Evolutionary conservation across 1,140 invertebrate species (phyloP).

Genomic region (Drosophila sp.): DNA sequence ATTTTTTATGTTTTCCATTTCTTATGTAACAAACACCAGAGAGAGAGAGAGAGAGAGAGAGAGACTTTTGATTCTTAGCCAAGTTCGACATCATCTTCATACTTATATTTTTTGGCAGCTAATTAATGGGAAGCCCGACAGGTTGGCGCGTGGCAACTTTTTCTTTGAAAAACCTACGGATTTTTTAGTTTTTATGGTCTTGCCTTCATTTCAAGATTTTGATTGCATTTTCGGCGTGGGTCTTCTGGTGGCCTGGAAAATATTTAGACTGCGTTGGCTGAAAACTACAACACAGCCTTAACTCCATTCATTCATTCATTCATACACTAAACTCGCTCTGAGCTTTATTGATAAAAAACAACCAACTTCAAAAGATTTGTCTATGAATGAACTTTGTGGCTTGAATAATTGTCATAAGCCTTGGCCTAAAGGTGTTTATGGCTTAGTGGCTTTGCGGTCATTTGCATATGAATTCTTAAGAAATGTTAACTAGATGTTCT

Average conservation of each 20-base stretch:
- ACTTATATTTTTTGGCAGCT: constrained; percentile 36
- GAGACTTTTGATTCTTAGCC: constrained; percentile 35
- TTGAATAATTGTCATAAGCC: constrained; percentile 39
- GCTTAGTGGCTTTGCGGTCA: constrained; percentile 1
- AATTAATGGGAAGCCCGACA: constrained; percentile 62
- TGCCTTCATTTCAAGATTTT: constrained; percentile 13
- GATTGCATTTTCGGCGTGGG: constrained; percentile 53
- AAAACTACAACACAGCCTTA: constrained; percentile 27
- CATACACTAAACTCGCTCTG: constrained; percentile 47
- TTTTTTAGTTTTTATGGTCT: constrained; percentile 37
- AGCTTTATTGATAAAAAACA: constrained; percentile 50
- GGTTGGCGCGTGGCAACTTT: constrained; percentile 60
- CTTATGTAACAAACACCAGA: constrained; percentile 24
- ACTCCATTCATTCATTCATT: constrained; percentile 23
- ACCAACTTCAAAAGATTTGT: neutral
- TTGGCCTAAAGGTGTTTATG: constrained; percentile 44
- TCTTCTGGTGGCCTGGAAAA: constrained; percentile 43
- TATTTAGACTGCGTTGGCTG: constrained; percentile 47
- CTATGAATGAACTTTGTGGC: constrained; percentile 46
- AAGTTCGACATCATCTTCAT: constrained; percentile 19
- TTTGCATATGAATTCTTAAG: constrained; percentile 26
- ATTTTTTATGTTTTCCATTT: constrained; percentile 22
- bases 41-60: constrained; percentile 20
- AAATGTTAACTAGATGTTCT: constrained; percentile 18
- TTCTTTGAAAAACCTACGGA: constrained; percentile 20